Evolutionary conservation across 2,888 invertebrate species (phyloP), one percentile per base, ranked within the genome.

Genomic region (Drosophila peninsularis): DNA sequence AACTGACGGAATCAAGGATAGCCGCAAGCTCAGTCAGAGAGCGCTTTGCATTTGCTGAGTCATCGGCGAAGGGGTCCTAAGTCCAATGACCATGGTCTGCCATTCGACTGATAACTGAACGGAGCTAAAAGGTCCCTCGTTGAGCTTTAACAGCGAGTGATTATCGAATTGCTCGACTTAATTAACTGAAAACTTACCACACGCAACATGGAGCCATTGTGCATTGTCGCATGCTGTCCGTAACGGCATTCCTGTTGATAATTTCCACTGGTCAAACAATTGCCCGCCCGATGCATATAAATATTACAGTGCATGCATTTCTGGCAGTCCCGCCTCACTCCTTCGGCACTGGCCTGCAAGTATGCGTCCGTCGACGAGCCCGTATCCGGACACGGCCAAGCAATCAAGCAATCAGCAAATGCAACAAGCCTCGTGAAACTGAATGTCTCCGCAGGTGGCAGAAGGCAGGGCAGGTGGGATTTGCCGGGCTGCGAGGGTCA

Each of bases 331-430:
- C 19, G 30, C 36, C n/a, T 6, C 6, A 13, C 19, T n/a, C 30
- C 19, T 9, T 3, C 11, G 24, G 3, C 17, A 13, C 10, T 32
- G 21, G 6, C 4, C 24, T 10, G n/a, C 24, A 37, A 32, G 30
- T 13, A 21, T 37, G 27, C 19, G 36, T 21, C 34, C 49, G 30
- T 34, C 5, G 36, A 19, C 24, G 44, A 37, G 10, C 36, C 49
- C 36, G 63, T 57, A 58, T 49, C 27, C 58, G 71, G 55, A 53
- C 53, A 45, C 55, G 58, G 55, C 19, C 49, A 64, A 62, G 75
- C 74, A 72, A 71, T 62, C 72, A 68, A 56, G 61, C 75, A 68
- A 61, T 62, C 75, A 45, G 62, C 71, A 68, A 73, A 73, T 73
- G 76, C 76, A 76, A 76, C 67, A 72, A 72, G 67, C 67, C 45